Evolutionary conservation across 2,888 invertebrate genomes (phyloP), one percentile per base, ranked within the genome.

Genomic region (Drosophila sordidula): DNA sequence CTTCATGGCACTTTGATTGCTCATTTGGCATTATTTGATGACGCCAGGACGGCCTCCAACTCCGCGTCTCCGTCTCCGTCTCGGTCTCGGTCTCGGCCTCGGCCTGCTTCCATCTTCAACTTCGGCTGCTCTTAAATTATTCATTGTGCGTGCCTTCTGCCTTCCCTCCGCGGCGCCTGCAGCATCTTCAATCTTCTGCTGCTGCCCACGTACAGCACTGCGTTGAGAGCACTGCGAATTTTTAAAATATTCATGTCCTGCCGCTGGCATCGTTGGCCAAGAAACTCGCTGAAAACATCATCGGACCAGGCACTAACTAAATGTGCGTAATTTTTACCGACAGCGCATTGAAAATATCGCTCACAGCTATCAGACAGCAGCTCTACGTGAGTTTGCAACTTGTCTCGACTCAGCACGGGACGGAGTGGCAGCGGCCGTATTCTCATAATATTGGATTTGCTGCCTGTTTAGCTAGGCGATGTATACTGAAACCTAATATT

Each of bases 1-100:
- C 85, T 82, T 82, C 81, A 87, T 82, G 89, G 78, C 78, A 80
- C 87, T 88, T 88, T 88, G 90, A 88, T 88, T 90, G 89, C 87
- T 89, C 90, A 84, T 90, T 87, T 80, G 85, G 87, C 89, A 87
- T 86, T 86, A 89, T 89, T 86, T 84, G 89, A 87, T 83, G 83
- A 75, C 58, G 76, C 70, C 80, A 68, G 55, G 64, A 62, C 52
- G 42, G 55, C 62, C 39, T 32, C 25, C 14, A 29, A 39, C 50
- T 18, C 34, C 26, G 54, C 42, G 41, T 51, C 55, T 39, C 38
- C 55, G 2, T 18, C 18, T 18, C 18, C 18, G 2, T 18, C 18
- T 18, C 18, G n/a, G n/a, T n/a, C n/a, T n/a, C 18, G 18, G 1
- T 18, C 18, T 1, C 18, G 45, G 32, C 76, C 42, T 5, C 14